Conservation (phyloP, 2,113 vertebrate genomes). For the Theropithecus gelada region DNA sequence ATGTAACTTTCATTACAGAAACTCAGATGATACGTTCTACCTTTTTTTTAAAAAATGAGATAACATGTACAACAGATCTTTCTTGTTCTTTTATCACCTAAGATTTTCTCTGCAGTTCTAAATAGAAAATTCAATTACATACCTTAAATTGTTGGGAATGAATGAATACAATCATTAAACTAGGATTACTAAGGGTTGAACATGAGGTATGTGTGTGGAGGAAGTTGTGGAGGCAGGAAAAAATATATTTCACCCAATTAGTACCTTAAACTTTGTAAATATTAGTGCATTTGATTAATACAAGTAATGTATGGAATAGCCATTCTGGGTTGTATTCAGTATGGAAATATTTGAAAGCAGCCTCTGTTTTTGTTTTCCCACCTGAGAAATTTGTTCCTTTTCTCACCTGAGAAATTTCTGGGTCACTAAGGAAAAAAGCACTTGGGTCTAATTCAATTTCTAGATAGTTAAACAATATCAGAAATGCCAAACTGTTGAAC, state of each 20-base stretch:
- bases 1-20: not conserved
- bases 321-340: not conserved
- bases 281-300: not conserved
- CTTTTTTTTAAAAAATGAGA: not conserved
- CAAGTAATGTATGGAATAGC: not conserved
- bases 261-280: not conserved
- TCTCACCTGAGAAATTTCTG: not conserved
- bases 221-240: not conserved
- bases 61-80: not conserved
- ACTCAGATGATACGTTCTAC: not conserved
- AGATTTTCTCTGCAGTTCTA: not conserved
- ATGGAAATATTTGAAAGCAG: not conserved
- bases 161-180: not conserved
- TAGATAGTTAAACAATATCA: constrained; percentile 55
- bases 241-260: not conserved
- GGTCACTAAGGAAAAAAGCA: constrained; percentile 13
- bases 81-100: not conserved
- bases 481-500: constrained; percentile 63
- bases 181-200: not conserved
- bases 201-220: not conserved
- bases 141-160: not conserved
- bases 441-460: constrained; percentile 56
- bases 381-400: not conserved
- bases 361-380: not conserved
- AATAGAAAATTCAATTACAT: not conserved